These are phyloP conservation scores for Phasia obesa DNA, from an alignment of 2,888 invertebrate species.

Conservation along the genomic window DNA sequence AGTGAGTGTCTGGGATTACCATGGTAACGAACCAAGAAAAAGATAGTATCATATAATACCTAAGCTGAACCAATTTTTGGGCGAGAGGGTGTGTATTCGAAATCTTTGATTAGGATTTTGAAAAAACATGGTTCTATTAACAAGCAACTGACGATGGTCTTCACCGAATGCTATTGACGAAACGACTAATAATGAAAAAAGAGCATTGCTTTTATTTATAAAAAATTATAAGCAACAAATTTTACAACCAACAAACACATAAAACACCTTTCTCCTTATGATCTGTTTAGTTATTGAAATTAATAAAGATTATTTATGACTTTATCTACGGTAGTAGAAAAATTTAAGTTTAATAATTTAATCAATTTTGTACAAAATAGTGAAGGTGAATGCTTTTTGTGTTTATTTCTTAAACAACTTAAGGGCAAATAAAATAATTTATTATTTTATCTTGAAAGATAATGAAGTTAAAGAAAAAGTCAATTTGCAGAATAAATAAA, in stretches of 20 bases:
- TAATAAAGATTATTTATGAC: slow-evolving; percentile 34
- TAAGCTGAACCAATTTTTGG: no score
- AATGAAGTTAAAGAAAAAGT: slow-evolving; percentile 13
- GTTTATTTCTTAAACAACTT: slow-evolving; percentile 3
- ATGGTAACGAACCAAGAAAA: no score
- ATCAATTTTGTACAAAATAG: slow-evolving; percentile 31
- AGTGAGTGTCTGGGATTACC: no score
- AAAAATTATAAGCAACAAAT: no score
- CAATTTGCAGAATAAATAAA: not conserved
- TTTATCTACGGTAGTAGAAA: slow-evolving; percentile 49
- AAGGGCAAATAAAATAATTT: slow-evolving; percentile 24
- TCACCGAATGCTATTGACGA: no score
- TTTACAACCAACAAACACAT: not conserved
- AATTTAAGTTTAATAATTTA: slow-evolving; percentile 49
- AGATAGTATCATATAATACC: no score
- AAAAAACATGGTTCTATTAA: no score
- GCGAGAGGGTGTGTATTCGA: no score
- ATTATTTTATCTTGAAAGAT: slow-evolving; percentile 27
- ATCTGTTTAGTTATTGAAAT: slow-evolving; percentile 9
- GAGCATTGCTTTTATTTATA: no score
- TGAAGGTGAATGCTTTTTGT: not conserved
- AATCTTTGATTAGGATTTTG: no score
- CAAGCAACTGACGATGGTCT: no score
- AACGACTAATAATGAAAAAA: no score
- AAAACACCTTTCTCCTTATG: not conserved